Base-by-base conservation (phyloP, 1,140 invertebrate genomes). In the Leptinotarsa lineolata region DNA sequence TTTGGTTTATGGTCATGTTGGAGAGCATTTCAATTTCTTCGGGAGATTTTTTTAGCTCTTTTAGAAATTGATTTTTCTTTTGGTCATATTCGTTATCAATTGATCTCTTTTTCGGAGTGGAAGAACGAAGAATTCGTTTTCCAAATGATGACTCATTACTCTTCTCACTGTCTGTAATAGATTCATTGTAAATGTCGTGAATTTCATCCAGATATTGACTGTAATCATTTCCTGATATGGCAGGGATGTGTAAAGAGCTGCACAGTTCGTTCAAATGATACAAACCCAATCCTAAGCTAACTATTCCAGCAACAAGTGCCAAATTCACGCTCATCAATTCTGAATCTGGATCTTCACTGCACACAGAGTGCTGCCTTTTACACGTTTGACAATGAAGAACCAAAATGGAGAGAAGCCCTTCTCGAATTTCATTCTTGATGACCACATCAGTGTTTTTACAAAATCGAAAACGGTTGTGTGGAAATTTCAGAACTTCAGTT, bases 381-480 rank as follows among this genome's bases (percentile, higher is more conserved):
- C 77, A 78, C 39, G 65, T 68, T 2, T 63, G 46, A 45, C 77
- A 78, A 30, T 48, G 64, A 16, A 78, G 22, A 13, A 76, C 63
- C 16, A 69, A 76, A 61, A 78, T 58, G 21, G 77, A 78, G n/a
- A 73, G 66, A 39, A 76, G 76, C n/a, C 77, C 77, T 30, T 78
- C 75, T 44, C 70, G 24, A 16, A 78, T 59, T 58, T 78, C 77
- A 39, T 72, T 74, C 71, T 74, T 76, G 6, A 78, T 73, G 15
- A 44, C 18, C 3, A 78, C 64, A 65, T 78, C 74, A 5, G 45
- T 64, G 3, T 73, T 76, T 3, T 18, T 45, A 45, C 77, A 78
- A 21, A 78, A 78, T 48, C 68, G 69, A 3, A 78, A 48, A 12
- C 45, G 15, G 63, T 63, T 59, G 30, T 78, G 77, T 2, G 75